These are phyloP conservation scores for Lutjanus argentimaculatus DNA, from an alignment of 2,797 vertebrate species.

Conservation along the genomic window DNA sequence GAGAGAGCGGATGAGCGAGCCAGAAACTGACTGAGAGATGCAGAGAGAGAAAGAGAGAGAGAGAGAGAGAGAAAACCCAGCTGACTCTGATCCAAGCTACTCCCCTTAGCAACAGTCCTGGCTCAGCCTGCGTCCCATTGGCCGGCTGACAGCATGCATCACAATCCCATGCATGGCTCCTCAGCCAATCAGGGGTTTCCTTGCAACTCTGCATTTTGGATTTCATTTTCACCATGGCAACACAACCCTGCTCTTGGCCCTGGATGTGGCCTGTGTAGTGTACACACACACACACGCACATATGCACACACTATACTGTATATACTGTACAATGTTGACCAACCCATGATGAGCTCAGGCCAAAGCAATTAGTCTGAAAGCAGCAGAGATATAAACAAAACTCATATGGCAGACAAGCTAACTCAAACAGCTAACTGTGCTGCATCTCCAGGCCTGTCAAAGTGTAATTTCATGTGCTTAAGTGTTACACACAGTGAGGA, in stretches of 20 bases:
- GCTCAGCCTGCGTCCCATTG: conserved; percentile 82
- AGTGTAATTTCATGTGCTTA: background rate
- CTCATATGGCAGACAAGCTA: conserved; percentile 15
- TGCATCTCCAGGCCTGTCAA: conserved; percentile 22
- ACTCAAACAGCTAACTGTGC: conserved; percentile 19
- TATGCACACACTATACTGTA: conserved; percentile 22
- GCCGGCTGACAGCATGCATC: conserved; percentile 83
- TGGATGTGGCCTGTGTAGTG: conserved; percentile 70
- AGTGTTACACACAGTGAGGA: conserved; percentile 1
- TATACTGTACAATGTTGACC: conserved; percentile 48
- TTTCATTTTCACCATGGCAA: conserved; percentile 89
- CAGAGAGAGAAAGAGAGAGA: conserved; percentile 48
- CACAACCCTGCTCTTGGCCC: conserved; percentile 81
- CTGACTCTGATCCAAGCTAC: conserved; percentile 86
- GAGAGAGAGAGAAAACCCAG: conserved; percentile 77
- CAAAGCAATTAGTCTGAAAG: conserved; percentile 17
- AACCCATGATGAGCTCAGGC: background rate
- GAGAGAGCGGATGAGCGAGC: conserved; percentile 55
- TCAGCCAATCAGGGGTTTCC: conserved; percentile 80
- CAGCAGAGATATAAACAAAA: conserved; percentile 35
- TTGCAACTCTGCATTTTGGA: conserved; percentile 84
- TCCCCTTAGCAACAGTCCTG: conserved; percentile 89
- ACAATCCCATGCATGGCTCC: conserved; percentile 81
- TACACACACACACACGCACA: background rate
- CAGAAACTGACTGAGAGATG: conserved; percentile 55